Base-by-base conservation (phyloP, 2,113 vertebrate genomes). In the Opisthocomus hoazin region DNA sequence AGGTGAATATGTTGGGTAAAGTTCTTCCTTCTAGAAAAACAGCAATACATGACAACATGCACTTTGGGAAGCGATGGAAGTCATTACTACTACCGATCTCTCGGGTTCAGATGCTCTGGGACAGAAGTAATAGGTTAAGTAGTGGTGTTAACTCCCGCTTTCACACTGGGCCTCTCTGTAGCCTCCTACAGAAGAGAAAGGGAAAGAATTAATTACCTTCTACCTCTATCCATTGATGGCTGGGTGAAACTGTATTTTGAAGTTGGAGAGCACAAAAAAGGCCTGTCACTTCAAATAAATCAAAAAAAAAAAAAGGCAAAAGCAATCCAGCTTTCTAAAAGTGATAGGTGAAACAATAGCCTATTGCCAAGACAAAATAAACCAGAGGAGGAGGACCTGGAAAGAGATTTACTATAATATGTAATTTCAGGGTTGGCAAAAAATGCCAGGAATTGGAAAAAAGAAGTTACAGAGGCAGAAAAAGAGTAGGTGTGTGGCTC, bases 351-450 rank as follows among this genome's bases (percentile, higher is more conserved):
- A 88, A 94, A 84, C 76, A 73, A 19, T 32, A n/a, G 56, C 41
- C 63, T 77, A 26, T 84, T 81, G 60, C 70, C 70, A 95, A 87
- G 87, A 65, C 20, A 54, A 90, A 91, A 70, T 41, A 81, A 84
- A 61, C 71, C 11, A 54, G 46, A 61, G 69, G 83, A 73, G 46
- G 78, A 85, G 56, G 75, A 87, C 54, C 8, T 87, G 41, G 65
- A 73, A 93, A 90, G 58, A 45, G 27, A 53, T 85, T 69, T 90
- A 56, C 57, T 80, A 45, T 69, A 90, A 90, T 73, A 43, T 87
- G 18, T 93, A 85, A 92, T 90, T 94, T 93, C 82, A 73, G 15
- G 15, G 24, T 53, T 85, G 45, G 61, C 43, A 85, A 79, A 84
- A 87, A 94, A 71, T 76, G 50, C 30, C 30, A 73, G 75, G 46